Evolutionary conservation across 2,113 vertebrate genomes (phyloP).

Genomic region (Nansenia antarctica): DNA sequence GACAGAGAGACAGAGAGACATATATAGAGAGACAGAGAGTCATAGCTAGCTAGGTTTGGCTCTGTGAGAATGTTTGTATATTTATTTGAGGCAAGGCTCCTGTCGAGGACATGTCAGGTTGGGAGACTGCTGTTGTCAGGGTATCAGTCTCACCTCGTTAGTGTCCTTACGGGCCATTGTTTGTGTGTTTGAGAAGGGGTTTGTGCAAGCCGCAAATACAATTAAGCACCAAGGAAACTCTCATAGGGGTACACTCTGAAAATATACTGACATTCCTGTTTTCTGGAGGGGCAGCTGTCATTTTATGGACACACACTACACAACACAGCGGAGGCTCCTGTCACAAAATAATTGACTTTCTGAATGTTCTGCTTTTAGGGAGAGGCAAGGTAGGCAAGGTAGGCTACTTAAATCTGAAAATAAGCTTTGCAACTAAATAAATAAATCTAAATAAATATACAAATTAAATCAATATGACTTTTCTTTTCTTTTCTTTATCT

Average conservation of each 20-base stretch:
- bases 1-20: too few species aligned
- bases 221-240: slow-evolving; percentile 20
- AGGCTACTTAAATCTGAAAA: neutral
- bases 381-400: neutral
- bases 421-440: neutral
- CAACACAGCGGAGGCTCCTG: neutral
- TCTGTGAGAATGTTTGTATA: neutral
- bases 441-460: neutral
- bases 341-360: neutral
- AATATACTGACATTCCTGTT: slow-evolving; percentile 9
- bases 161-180: slow-evolving; percentile 14
- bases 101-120: slow-evolving; percentile 45
- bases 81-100: slow-evolving; percentile 1
- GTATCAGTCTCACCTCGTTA: slow-evolving; percentile 42
- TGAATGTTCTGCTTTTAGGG: neutral
- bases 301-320: neutral
- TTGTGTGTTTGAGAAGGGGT: slow-evolving; percentile 33
- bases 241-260: slow-evolving; percentile 39
- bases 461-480: neutral
- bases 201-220: slow-evolving; percentile 35
- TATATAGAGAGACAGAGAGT: too few species aligned
- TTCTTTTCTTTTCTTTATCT: too few species aligned
- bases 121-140: slow-evolving; percentile 45
- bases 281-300: slow-evolving; percentile 1
- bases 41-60: too few species aligned